Evolutionary conservation across 2,113 vertebrate species (phyloP).

Genomic region (Passer montanus): DNA sequence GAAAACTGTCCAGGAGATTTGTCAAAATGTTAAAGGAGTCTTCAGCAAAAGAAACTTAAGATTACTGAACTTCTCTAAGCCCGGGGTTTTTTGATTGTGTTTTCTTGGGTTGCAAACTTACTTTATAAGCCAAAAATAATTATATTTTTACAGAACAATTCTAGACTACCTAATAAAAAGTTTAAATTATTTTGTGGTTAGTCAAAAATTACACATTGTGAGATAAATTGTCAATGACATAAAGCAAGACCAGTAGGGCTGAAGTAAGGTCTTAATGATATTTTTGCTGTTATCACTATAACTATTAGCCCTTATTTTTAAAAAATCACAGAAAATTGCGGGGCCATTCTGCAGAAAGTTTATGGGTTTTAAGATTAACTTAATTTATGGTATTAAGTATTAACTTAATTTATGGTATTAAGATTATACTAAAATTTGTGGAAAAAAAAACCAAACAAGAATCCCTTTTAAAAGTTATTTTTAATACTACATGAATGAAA

Average conservation of each 20-base stretch:
- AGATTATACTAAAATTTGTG: neutral
- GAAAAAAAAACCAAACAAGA: neutral
- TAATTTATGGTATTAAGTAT: no score
- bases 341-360: neutral
- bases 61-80: neutral
- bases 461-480: neutral
- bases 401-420: neutral
- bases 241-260: neutral
- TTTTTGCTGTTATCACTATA: neutral
- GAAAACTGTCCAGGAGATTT: neutral
- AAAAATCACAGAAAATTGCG: neutral
- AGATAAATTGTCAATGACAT: neutral
- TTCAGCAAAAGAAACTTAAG: neutral
- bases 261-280: neutral
- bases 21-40: neutral
- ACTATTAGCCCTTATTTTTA: neutral
- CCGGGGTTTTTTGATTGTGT: neutral
- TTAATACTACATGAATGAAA: neutral
- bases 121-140: neutral
- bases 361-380: neutral
- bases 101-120: neutral
- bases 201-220: neutral
- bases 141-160: neutral
- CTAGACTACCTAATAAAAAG: neutral
- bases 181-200: neutral